These are phyloP conservation scores for Eptesicus fuscus DNA, from an alignment of 2,113 vertebrate genomes.

Conservation along the genomic window DNA sequence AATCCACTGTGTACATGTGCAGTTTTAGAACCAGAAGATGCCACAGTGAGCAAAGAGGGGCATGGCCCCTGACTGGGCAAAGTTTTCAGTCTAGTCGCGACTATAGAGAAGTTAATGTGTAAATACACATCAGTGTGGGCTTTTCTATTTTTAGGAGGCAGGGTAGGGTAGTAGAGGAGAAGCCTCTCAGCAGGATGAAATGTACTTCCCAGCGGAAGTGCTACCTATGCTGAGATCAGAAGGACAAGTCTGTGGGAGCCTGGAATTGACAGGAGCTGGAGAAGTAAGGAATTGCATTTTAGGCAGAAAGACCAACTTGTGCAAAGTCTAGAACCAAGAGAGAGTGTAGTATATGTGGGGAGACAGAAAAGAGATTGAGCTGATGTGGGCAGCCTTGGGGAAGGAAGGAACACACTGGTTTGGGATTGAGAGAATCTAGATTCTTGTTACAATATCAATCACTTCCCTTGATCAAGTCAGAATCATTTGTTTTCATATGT, in stretches of 20 bases:
- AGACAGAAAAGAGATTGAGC: not conserved
- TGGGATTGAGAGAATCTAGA: not conserved
- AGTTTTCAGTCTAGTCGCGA: not conserved
- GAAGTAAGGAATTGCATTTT: no score
- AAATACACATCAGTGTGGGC: not conserved
- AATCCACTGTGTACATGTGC: not conserved
- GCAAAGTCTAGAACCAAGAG: not conserved
- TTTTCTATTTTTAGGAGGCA: not conserved
- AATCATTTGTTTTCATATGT: not conserved
- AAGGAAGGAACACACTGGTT: not conserved
- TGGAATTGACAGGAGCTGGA: not conserved
- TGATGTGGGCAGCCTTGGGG: not conserved
- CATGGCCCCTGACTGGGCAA: not conserved
- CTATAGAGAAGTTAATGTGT: no score
- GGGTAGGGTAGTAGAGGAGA: not conserved
- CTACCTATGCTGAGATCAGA: not conserved
- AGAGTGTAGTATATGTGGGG: not conserved
- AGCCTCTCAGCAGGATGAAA: not conserved
- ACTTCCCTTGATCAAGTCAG: not conserved
- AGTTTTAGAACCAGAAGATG: not conserved
- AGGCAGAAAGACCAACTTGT: not conserved
- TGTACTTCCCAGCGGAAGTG: not conserved
- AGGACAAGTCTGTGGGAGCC: not conserved
- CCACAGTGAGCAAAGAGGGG: not conserved
- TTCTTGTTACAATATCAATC: not conserved